Base-by-base conservation (phyloP, 2,888 invertebrate genomes). In the Subacronicta megacephala region DNA sequence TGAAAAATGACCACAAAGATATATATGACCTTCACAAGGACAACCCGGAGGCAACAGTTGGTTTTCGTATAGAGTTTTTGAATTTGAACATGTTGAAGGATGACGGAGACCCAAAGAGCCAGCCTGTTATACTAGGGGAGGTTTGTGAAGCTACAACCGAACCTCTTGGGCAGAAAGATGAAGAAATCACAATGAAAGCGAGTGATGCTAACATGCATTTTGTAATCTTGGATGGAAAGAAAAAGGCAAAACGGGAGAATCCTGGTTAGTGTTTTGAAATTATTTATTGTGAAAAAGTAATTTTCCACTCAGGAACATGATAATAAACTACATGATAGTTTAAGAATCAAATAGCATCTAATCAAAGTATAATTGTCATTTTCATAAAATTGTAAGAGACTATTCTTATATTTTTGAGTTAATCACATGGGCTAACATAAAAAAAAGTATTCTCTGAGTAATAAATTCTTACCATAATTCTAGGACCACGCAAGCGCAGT, bases 31-130 rank as follows among this genome's bases (percentile, higher is more conserved):
- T 94, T 0, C 93, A 94, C 41, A 92, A 90, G 61, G 87, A 87
- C n/a, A 89, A 87, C 56, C 83, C 88, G 0, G 89, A 91, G 17
- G 83, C 87, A 6, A 82, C 84, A 0, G 87, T 92, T 0, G 91
- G 93, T 2, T 94, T 90, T 60, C 90, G 88, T 40, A 92, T 94
- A 26, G 93, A 93, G 63, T 93, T 93, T 60, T 77, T 93, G 5
- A 85, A 92, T 55, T 74, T 92, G 15, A 90, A 89, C 67, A 81
- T 86, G 51, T 62, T 89, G 61, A 90, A 90, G 63, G 88, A 87
- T 23, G 86, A 85, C 2, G 80, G 60, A 2, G 86, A 84, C 7
- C 58, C 70, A 0, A 88, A 88, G 60, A 57, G 63, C 0, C 78
- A 89, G 38, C 84, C 90, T 0, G 80, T 92, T 1, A 82, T 88